These are phyloP conservation scores for Neoascia interrupta DNA, from an alignment of 2,888 invertebrate genomes.

Conservation along the genomic window DNA sequence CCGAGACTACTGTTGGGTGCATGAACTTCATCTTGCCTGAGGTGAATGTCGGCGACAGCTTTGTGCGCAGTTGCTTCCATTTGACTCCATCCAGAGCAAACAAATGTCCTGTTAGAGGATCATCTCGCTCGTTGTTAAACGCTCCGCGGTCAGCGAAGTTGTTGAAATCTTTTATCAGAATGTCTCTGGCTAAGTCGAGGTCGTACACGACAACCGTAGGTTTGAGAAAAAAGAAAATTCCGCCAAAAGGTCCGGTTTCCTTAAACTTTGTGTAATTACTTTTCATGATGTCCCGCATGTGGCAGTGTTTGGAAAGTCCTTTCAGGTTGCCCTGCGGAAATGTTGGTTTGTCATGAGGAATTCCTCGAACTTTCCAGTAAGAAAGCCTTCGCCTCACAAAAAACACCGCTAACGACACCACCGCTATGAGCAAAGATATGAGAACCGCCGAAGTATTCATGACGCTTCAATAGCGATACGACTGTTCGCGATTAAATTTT, in stretches of 20 bases:
- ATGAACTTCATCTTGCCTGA: slow-evolving; percentile 73
- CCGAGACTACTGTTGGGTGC: slow-evolving; percentile 72
- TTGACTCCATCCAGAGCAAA: slow-evolving; percentile 78
- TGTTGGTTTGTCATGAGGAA: slow-evolving; percentile 70
- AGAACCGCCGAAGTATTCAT: too few relatives aligned
- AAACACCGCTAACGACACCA: too few relatives aligned
- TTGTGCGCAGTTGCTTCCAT: slow-evolving; percentile 77
- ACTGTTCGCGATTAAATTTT: too few relatives aligned
- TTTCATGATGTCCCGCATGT: slow-evolving; percentile 70
- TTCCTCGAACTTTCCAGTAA: slow-evolving; percentile 72
- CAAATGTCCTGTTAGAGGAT: slow-evolving; percentile 78
- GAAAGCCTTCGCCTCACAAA: slow-evolving; percentile 13
- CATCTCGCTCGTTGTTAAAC: slow-evolving; percentile 74
- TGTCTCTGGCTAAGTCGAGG: slow-evolving; percentile 74
- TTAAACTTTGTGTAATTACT: slow-evolving; percentile 73
- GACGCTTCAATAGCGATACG: too few relatives aligned
- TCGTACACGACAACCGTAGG: slow-evolving; percentile 75
- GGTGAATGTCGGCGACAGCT: slow-evolving; percentile 73
- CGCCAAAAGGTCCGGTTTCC: slow-evolving; percentile 74
- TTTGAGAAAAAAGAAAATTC: slow-evolving; percentile 74
- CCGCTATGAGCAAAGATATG: too few relatives aligned
- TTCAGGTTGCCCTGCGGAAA: slow-evolving; percentile 71
- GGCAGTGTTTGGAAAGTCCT: slow-evolving; percentile 67
- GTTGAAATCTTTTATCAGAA: slow-evolving; percentile 74
- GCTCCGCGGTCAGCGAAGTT: slow-evolving; percentile 76